Conservation (phyloP, 2,797 vertebrate genomes). For the Phoeniculus purpureus region DNA sequence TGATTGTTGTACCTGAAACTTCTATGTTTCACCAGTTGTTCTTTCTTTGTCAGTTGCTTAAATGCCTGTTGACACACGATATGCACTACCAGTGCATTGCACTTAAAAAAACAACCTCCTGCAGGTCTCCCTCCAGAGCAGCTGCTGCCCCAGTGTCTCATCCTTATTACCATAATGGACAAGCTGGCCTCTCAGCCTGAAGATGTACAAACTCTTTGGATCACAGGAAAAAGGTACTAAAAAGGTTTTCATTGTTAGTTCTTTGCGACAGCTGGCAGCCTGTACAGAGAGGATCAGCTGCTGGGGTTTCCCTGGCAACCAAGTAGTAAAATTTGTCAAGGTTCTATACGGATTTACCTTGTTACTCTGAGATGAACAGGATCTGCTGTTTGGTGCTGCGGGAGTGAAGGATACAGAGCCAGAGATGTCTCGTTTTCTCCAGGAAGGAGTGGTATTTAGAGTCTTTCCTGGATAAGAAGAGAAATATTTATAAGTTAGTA, state of each 20-base stretch:
- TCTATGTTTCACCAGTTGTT: background rate
- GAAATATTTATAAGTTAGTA: background rate
- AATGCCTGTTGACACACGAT: background rate
- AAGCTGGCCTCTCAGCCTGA: conserved; percentile 84
- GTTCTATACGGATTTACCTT: background rate
- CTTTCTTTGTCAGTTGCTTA: background rate
- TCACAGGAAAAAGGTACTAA: conserved; percentile 77
- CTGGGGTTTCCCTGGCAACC: background rate
- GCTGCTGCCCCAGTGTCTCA: conserved; percentile 86
- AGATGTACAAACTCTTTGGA: conserved; percentile 87
- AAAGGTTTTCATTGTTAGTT: conserved; percentile 77
- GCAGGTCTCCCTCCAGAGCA: conserved; percentile 82
- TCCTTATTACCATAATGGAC: conserved; percentile 84
- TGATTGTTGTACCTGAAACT: background rate
- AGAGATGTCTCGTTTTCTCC: background rate
- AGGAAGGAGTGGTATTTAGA: background rate
- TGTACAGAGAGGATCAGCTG: background rate
- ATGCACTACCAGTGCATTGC: background rate
- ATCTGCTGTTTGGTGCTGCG: background rate
- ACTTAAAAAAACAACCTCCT: background rate
- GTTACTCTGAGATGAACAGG: background rate
- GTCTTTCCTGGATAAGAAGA: background rate
- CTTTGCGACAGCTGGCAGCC: background rate
- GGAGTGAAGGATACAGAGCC: background rate
- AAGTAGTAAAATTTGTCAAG: background rate